Evolutionary conservation across 2,113 vertebrate species (phyloP), one percentile per base, ranked within the genome.

Genomic region (western clawed frog (Xenopus tropicalis)): DNA sequence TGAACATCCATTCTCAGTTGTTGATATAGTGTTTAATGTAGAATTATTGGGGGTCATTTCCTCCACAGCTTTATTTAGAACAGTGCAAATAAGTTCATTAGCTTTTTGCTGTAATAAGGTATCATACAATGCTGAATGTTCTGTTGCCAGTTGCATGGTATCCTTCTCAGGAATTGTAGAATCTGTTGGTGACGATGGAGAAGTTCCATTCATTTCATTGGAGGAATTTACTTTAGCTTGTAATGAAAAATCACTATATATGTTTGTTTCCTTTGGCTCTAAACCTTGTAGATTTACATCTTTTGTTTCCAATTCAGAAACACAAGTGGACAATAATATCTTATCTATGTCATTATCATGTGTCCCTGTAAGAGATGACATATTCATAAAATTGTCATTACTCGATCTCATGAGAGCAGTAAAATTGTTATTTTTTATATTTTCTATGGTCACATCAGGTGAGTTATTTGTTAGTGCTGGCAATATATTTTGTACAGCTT

Each of bases 61-160:
- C 83, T 88, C 81, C 70, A 74, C 57, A 59, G 82, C 86, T 71
- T 85, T 85, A 72, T 69, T 71, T 48, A 91, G 85, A 81, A 84
- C 80, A 0, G 73, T 83, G 51, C 71, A 51, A 75, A 83, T 79
- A 52, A 90, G 77, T 57, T 81, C 82, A 65, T 83, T 82, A 71
- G 86, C 88, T 74, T 86, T 89, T 52, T 74, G 22, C 19, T 59
- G 42, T 9, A 73, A 58, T 57, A 66, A 58, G 13, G 64, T 42
- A 48, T 48, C 46, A 13, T 48, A 17, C 46, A 17, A 17, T 48
- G 11, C 29, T 8, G 29, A 37, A 37, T 37, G 2, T 37, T 37
- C 29, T 37, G 29, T 37, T 37, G 6, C 29, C 29, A 37, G 1
- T 9, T 37, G 29, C 6, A 37, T 37, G 10, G 29, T 37, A 37